Percentiles rank a stretch among this genome's conserved stretches.
Conservation (phyloP, 2,888 invertebrate genomes). For the Stomorhina lunata region DNA sequence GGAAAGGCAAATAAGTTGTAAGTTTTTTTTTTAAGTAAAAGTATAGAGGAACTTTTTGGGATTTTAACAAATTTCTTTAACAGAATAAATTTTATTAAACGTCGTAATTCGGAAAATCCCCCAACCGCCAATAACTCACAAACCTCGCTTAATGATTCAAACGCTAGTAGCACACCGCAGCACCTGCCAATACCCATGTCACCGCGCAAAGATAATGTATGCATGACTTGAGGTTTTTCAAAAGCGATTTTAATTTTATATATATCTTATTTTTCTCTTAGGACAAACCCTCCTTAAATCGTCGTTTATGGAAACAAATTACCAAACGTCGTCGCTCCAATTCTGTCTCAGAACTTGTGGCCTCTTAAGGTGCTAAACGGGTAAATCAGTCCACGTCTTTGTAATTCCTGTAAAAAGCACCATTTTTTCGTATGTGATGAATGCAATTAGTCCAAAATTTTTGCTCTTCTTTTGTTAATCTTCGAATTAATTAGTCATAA, state of each 20-base stretch:
- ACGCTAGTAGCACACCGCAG: slow-evolving; percentile 73
- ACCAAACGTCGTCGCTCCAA: slow-evolving; percentile 85
- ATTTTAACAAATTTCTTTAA: background rate
- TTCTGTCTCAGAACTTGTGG: slow-evolving; percentile 79
- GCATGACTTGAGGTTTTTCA: slow-evolving; percentile 37
- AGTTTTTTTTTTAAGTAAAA: slow-evolving; percentile 64
- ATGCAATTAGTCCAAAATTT: slow-evolving; percentile 13
- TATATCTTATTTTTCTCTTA: slow-evolving; percentile 76
- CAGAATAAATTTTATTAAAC: slow-evolving; percentile 79
- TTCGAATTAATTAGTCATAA: slow-evolving; percentile 23
- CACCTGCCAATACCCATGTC: slow-evolving; percentile 73
- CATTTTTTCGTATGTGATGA: slow-evolving; percentile 36
- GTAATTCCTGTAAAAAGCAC: too few relatives aligned
- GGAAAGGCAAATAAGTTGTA: slow-evolving; percentile 80
- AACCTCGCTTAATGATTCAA: slow-evolving; percentile 79
- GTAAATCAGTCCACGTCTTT: background rate
- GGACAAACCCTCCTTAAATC: slow-evolving; percentile 89
- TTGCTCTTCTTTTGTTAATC: background rate
- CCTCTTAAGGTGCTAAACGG: slow-evolving; percentile 62
- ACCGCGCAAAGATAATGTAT: slow-evolving; percentile 79
- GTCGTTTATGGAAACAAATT: slow-evolving; percentile 90
- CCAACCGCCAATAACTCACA: slow-evolving; percentile 73
- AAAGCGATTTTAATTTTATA: background rate
- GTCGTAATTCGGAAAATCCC: slow-evolving; percentile 78
- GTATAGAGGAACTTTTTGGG: background rate